Evolutionary conservation across 2,113 vertebrate genomes (phyloP), one percentile per base, ranked within the genome.

Genomic region (Grus americana): DNA sequence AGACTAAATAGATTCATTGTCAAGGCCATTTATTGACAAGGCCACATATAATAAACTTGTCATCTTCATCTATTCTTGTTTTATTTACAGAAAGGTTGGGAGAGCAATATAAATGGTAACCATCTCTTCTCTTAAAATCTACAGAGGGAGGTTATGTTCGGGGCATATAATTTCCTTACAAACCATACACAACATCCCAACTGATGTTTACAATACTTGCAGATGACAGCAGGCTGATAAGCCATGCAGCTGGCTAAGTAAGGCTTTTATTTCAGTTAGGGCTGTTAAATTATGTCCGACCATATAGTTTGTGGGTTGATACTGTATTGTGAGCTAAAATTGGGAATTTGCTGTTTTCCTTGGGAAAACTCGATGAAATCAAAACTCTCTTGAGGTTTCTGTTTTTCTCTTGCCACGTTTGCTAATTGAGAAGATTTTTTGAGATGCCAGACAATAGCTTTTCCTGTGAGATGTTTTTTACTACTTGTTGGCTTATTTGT

Each of bases 211-310:
- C 34, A 85, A 23, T 89, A 67, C 36, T 79, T 94, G 88, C 68
- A 95, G 72, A 63, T 72, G 66, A 50, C 78, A 90, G 72, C 72
- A 82, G 50, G 52, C 81, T 94, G 79, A 88, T 95, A 86, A 93
- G 42, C 32, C 10, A 5, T 12, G 58, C 79, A 86, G 61, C 54
- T 88, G 57, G 44, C 42, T 66, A 63, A 83, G 44, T 59, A n/a
- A 81, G 75, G 38, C 63, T 81, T 93, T 50, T 79, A 34, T 86
- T 91, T 95, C 32, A 26, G 2, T 52, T 65, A 34, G 17, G 34
- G 42, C 49, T 95, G 84, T 95, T 21, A 89, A 79, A 90, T 82
- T 80, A 32, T 15, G 4, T 54, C 46, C 92, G 70, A 19, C 36
- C 34, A 14, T 68, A 30, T 82, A 52, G 55, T 75, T 89, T 74